Base-by-base conservation (phyloP, 2,113 vertebrate genomes). In the Camelus dromedarius region DNA sequence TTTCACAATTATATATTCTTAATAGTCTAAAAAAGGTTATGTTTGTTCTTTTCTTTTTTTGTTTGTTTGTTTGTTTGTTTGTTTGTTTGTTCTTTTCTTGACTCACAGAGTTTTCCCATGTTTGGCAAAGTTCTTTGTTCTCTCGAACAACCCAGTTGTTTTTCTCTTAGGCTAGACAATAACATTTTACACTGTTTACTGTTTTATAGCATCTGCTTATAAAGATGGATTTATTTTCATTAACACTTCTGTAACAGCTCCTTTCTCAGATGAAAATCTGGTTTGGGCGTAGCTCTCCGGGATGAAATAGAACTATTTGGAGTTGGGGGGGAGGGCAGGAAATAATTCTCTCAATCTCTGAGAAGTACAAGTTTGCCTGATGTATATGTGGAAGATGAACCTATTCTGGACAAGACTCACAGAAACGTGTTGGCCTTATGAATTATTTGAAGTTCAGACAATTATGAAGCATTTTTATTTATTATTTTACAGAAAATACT, bases 141-240 rank as follows among this genome's bases (percentile, higher is more conserved):
- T 95, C 79, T 82, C 86, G 5, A 82, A 66, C 35, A 94, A 93
- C 18, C 72, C 72, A 56, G 66, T 80, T 73, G 66, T 76, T 93
- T 95, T 93, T 94, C 86, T 89, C 91, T 94, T 96, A 83, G 35
- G 48, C 60, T 75, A 93, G 52, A 46, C 13, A n/a, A 95, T 85
- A 56, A 89, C 15, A n/a, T 95, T 97, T 97, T 91, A 89, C 10
- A 80, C 30, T 9, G 30, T 66, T 79, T 96, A 30, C 50, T 93
- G 56, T 73, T 38, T 38, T 54, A 46, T 96, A 77, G 84, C 73
- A 56, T 20, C 79, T 95, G 82, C 48, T 94, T 94, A 30, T 70
- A 96, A 97, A 97, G 77, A 96, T 11, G 60, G 9, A 87, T 95
- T 75, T 89, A 54, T 77, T 56, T 2, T n/a, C 69, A 96, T 95